A percentile compares a stretch with the other conserved stretches of the same genome.
Conservation (phyloP, 2,113 vertebrate species). For the Gadus macrocephalus region DNA sequence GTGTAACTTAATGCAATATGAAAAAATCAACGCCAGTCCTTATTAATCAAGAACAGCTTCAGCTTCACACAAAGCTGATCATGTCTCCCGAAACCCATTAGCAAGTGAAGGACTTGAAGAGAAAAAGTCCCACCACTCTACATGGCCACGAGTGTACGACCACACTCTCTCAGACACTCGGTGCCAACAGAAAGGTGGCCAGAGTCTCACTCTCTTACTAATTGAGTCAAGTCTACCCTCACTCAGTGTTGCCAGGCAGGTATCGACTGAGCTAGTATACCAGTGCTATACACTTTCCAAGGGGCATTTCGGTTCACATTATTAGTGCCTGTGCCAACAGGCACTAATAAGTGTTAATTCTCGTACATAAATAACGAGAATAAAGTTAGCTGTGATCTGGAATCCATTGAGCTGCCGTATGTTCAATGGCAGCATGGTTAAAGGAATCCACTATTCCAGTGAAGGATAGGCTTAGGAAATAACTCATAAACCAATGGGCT, state of each 20-base stretch:
- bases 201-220: conserved; percentile 38
- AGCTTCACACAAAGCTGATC: conserved; percentile 31
- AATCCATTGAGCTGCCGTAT: neutral
- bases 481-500: conserved; percentile 35
- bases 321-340: conserved; percentile 31
- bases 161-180: conserved; percentile 29
- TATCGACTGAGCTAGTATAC: conserved; percentile 50
- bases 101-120: conserved; percentile 19
- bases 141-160: conserved; percentile 21
- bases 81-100: conserved; percentile 36
- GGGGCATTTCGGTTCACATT: conserved; percentile 40
- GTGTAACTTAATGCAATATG: too few species aligned
- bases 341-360: conserved; percentile 41
- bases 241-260: conserved; percentile 36
- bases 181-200: conserved; percentile 21
- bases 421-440: conserved; percentile 25
- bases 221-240: conserved; percentile 46
- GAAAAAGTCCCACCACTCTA: neutral
- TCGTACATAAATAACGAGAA: conserved; percentile 5
- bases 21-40: too few species aligned
- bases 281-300: conserved; percentile 45
- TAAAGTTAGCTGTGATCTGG: too few species aligned
- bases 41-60: too few species aligned
- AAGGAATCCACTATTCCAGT: conserved; percentile 6
- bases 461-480: conserved; percentile 13